Conservation (phyloP, 1,140 invertebrate species). For the Nylanderia fulva region DNA sequence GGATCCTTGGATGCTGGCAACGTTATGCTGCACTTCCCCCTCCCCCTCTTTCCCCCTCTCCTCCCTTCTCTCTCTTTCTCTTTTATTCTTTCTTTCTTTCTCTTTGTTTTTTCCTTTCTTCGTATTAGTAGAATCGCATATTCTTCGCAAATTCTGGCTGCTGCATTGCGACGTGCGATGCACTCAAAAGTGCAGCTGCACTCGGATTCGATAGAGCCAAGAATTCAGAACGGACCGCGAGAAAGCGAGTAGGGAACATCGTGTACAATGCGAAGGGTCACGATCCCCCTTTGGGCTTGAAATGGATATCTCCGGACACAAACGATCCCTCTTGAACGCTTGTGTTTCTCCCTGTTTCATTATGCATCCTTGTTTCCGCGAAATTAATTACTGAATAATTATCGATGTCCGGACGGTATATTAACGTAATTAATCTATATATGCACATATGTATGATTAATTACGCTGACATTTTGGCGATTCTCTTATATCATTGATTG, state of each 20-base stretch:
- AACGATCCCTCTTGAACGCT: not conserved
- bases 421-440: not conserved
- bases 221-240: conserved; percentile 15
- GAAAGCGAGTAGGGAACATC: not conserved
- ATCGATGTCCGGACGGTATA: not conserved
- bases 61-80: not conserved
- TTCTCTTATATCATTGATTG: not conserved
- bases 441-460: not conserved
- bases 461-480: not conserved
- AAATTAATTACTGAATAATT: conserved; percentile 19
- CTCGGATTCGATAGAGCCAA: conserved; percentile 13
- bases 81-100: not conserved
- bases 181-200: conserved; percentile 4
- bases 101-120: no score
- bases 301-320: conserved; percentile 22
- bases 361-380: not conserved
- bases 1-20: conserved; percentile 7
- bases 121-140: conserved; percentile 1
- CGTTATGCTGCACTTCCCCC: not conserved
- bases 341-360: not conserved
- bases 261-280: conserved; percentile 30
- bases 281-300: conserved; percentile 26
- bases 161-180: conserved; percentile 57
- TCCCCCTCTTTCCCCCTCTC: not conserved
- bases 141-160: conserved; percentile 20